A percentile compares a stretch with the other conserved stretches of the same genome.
Conservation (phyloP, 1,140 invertebrate genomes). For the Stratiolaelaps scimitus region DNA sequence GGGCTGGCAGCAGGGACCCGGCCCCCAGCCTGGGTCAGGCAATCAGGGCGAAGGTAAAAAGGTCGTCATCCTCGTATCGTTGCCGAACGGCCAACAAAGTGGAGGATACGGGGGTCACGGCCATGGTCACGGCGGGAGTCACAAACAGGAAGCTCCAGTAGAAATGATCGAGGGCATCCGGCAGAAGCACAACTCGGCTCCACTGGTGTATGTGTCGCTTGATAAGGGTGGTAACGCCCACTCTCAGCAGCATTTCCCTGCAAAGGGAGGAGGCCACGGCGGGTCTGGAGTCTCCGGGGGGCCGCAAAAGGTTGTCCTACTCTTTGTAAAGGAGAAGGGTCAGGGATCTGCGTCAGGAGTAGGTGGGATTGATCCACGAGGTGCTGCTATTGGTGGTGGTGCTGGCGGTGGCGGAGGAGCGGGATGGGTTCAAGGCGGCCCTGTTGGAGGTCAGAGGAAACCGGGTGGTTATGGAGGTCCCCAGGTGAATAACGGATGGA, state of each 20-base stretch:
- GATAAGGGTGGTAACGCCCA: constrained; percentile 11
- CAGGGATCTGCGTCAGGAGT: too few species aligned
- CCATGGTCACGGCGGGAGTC: not conserved
- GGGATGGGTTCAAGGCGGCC: constrained; percentile 17
- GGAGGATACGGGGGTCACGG: not conserved
- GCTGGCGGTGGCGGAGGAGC: not conserved
- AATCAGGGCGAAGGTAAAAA: constrained; percentile 7
- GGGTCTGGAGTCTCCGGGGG: not conserved
- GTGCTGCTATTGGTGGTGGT: too few species aligned
- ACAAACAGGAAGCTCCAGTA: constrained; percentile 7
- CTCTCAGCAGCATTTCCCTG: too few species aligned
- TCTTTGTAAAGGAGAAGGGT: constrained; percentile 1
- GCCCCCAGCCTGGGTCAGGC: not conserved
- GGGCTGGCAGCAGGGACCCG: constrained; percentile 1
- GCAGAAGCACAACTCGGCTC: constrained; percentile 3
- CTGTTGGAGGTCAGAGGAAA: not conserved
- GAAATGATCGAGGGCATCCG: constrained; percentile 1
- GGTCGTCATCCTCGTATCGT: constrained; percentile 20
- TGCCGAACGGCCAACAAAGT: constrained; percentile 3
- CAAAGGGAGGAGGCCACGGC: not conserved
- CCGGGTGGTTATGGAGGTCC: too few species aligned
- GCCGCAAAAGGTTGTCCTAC: not conserved
- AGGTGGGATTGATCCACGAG: too few species aligned
- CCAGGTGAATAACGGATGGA: too few species aligned
- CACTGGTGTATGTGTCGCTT: constrained; percentile 12